Percentiles rank a stretch among this genome's conserved stretches.
Conservation (phyloP, 2,113 vertebrate genomes). For the Athene noctua region DNA sequence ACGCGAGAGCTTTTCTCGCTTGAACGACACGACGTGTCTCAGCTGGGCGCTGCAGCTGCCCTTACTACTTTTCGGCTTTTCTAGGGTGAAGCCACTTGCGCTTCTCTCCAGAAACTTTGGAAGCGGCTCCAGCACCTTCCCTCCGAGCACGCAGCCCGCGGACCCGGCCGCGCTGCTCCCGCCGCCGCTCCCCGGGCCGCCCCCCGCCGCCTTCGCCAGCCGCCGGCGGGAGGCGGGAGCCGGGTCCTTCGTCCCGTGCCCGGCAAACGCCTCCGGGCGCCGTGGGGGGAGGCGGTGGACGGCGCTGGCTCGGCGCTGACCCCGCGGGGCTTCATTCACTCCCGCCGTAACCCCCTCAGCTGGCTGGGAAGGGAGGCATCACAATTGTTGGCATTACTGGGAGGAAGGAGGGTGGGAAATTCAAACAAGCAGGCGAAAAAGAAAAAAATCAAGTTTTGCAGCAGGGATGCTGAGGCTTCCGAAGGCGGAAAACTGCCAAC, state of each 20-base stretch:
- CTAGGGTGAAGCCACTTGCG: not conserved
- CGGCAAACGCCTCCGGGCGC: not conserved
- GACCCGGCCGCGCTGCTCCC: not conserved
- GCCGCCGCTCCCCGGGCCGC: not conserved
- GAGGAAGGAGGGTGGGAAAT: not conserved
- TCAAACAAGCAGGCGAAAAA: not conserved
- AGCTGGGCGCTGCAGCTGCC: not conserved
- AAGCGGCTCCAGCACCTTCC: not conserved
- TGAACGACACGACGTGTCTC: not conserved
- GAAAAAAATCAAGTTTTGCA: not conserved
- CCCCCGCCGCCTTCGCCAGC: not conserved
- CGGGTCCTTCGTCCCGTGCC: not conserved
- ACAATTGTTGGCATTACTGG: not conserved
- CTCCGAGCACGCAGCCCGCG: not conserved
- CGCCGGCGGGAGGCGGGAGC: not conserved
- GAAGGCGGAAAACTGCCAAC: not conserved
- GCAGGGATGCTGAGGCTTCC: not conserved
- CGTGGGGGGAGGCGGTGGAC: not conserved
- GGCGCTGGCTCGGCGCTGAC: not conserved
- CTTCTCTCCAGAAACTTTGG: not conserved
- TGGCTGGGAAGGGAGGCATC: not conserved
- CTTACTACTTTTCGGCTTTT: not conserved
- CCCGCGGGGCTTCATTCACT: not conserved
- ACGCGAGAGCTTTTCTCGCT: not conserved
- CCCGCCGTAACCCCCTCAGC: not conserved